Base-by-base conservation (phyloP, 2,888 invertebrate species). In the Phortica magna region DNA sequence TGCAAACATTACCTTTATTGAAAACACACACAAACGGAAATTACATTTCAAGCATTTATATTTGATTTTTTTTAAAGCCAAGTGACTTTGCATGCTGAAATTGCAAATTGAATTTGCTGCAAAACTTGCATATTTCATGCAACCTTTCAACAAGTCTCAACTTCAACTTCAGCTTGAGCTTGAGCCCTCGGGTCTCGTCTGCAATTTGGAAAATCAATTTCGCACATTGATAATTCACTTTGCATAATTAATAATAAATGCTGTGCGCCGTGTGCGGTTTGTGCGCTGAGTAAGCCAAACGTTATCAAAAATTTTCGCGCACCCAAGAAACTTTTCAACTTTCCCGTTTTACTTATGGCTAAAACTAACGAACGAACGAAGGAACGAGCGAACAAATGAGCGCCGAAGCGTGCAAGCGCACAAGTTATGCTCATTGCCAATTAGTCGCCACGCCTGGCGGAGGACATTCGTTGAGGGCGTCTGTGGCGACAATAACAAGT, bases 171-270 rank as follows among this genome's bases (percentile, higher is more conserved):
- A 57, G n/a, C n/a, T n/a, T n/a, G n/a, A n/a, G n/a, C n/a, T n/a
- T n/a, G n/a, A n/a, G 3, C 55, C 53, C 17, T n/a, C 53, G n/a
- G 42, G 31, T 6, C 73, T 42, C 10, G 42, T 5, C 61, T n/a
- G 53, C 14, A 7, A 5, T 55, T 31, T 31, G 31, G 31, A 17
- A 22, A 61, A 42, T 12, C 19, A 48, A 22, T 64, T 9, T 22
- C 65, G 31, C 39, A 80, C 80, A 84, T 83, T 83, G 82, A 86
- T 83, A 84, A 83, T 82, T 80, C 76, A 80, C 81, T 80, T 83
- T 80, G 77, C 81, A 83, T 84, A 84, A 83, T 86, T 80, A 83
- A 83, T 80, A 80, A 53, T 78, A 75, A 80, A 12, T 19, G 59
- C 19, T 59, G 59, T 77, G 73, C 72, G 76, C 77, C 76, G 39